These are phyloP conservation scores for Australoheros facetus DNA, from an alignment of 2,797 vertebrate genomes.

Conservation along the genomic window DNA sequence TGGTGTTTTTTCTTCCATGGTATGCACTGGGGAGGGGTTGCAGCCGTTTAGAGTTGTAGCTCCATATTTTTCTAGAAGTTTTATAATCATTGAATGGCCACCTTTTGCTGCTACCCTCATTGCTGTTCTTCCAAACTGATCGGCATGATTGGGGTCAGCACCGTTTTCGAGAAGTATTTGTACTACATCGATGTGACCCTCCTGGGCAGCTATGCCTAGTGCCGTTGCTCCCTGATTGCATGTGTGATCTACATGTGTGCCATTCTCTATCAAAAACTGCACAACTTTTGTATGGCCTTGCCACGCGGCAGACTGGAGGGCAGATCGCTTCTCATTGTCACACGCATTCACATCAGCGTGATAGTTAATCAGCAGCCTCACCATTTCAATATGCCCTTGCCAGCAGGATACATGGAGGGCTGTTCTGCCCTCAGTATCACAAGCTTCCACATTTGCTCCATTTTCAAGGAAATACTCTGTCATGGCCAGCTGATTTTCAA, in stretches of 20 bases:
- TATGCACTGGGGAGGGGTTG: constrained; percentile 93
- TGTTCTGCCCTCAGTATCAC: constrained; percentile 93
- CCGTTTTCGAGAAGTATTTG: constrained; percentile 92
- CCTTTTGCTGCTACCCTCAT: constrained; percentile 99
- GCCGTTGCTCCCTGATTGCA: constrained; percentile 98
- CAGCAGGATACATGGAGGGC: constrained; percentile 98
- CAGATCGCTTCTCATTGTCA: constrained; percentile 96
- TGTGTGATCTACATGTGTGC: constrained; percentile 92
- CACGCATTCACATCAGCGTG: constrained; percentile 92
- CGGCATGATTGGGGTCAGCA: constrained; percentile 95
- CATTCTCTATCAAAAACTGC: constrained; percentile 91
- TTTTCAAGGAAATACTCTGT: constrained; percentile 96
- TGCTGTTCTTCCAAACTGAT: constrained; percentile 97
- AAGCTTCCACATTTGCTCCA: constrained; percentile 92
- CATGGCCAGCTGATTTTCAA: constrained; percentile 98
- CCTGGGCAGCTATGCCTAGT: constrained; percentile 97
- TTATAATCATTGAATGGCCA: constrained; percentile 92
- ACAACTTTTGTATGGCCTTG: constrained; percentile 95
- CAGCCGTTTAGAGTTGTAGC: constrained; percentile 91
- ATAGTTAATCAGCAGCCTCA: constrained; percentile 89
- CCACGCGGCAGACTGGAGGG: constrained; percentile 97
- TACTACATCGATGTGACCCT: constrained; percentile 96
- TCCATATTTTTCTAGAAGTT: constrained; percentile 95
- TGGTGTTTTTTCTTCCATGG: constrained; percentile 92
- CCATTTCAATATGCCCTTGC: constrained; percentile 98